Evolutionary conservation across 2,888 invertebrate genomes (phyloP), one percentile per base, ranked within the genome.

Genomic region (Neoscelio sp.): DNA sequence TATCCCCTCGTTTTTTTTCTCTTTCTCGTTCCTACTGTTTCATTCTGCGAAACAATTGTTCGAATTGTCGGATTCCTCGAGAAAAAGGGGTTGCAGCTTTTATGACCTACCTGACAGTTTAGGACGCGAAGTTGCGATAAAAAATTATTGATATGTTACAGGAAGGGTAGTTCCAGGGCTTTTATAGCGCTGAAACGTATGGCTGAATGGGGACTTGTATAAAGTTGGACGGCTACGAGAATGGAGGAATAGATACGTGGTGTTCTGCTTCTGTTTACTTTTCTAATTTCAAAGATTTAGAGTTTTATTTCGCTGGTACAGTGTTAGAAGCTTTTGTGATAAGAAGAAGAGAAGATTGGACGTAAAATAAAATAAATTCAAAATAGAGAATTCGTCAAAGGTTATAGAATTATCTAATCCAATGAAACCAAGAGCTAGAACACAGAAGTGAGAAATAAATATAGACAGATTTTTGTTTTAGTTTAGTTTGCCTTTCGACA

Each of bases 21-120:
- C 23, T 23, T 23, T 23, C 6, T 23, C 6, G 3, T 23, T 23
- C 6, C 6, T 23, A n/a, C n/a, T n/a, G n/a, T 23, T 23, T 23
- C 40, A 40, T 56, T 23, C 23, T 13, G 13, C 23, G 8, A 20
- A 40, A 56, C 23, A 35, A 38, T 40, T 56, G 56, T 23, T 56
- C 23, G 23, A 56, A 40, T 20, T 40, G 40, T 56, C 23, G 35
- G 13, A 12, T n/a, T n/a, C 15, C 4, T 6, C 23, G 6, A 4
- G 6, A 6, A 23, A 23, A 23, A 23, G 6, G 23, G 23, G 35
- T 35, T 35, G 35, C 35, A 35, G 12, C 35, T 35, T 35, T 35
- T 35, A 35, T 13, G 35, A 35, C 35, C 35, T 10, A 18, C 44
- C 44, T 44, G 44, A 44, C 44, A 42, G 42, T 42, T 13, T 5